phyloP scores from a whole-genome alignment of 1,140 invertebrate species.

The Halictus rubicundus region DNA sequence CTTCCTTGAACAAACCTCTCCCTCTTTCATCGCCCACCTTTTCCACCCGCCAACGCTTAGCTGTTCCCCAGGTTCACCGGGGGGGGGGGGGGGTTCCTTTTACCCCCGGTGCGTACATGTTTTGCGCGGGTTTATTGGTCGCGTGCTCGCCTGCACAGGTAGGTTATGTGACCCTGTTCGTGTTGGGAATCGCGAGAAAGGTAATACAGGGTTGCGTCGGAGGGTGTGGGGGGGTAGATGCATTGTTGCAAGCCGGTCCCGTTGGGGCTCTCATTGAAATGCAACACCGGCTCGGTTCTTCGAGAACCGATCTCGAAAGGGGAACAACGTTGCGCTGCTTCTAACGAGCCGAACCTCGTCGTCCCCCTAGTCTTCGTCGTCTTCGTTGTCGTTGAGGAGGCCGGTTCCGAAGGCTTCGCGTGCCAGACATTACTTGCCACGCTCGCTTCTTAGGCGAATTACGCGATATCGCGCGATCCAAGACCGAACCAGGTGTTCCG shows the following conservation, averaged over 20 bases:
- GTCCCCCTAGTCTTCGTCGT: too few relatives aligned
- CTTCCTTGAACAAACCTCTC: conserved; percentile 1
- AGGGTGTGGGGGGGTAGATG: background rate
- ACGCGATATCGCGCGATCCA: too few relatives aligned
- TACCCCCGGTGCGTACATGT: conserved; percentile 53
- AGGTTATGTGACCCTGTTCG: conserved; percentile 45
- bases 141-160: conserved; percentile 49
- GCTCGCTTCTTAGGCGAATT: too few relatives aligned
- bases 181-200: conserved; percentile 48
- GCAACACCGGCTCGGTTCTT: background rate
- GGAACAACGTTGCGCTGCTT: background rate
- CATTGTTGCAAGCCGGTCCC: conserved; percentile 16
- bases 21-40: background rate
- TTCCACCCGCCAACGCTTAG: too few relatives aligned
- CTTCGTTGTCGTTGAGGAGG: too few relatives aligned
- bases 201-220: background rate
- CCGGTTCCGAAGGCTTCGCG: too few relatives aligned
- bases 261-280: conserved; percentile 18
- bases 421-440: too few relatives aligned
- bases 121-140: conserved; percentile 64
- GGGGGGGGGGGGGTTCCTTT: conserved; percentile 47
- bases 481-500: too few relatives aligned
- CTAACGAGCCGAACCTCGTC: background rate
- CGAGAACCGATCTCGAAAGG: conserved; percentile 6
- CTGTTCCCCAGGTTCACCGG: background rate